Conservation (phyloP, 2,113 vertebrate genomes). For the Felis catus region F.catus_Fca126_mat1.0 CM031416.1:95397501-95398000, state of each 20-base stretch:
- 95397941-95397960: slow-evolving; percentile 50
- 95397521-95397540: slow-evolving; percentile 57
- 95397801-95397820: accelerated
- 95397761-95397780: neutral
- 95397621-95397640: neutral
- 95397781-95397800: accelerated
- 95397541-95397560: slow-evolving; percentile 40
- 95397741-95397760: neutral
- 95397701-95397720: neutral
- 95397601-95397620: neutral
- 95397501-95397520: neutral
- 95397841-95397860: neutral
- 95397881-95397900: neutral
- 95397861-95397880: neutral
- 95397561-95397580: neutral
- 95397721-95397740: slow-evolving; percentile 19
- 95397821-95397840: neutral
- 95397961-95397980: slow-evolving; percentile 29
- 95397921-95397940: slow-evolving; percentile 26
- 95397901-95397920: neutral
- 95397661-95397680: slow-evolving; percentile 20
- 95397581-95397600: neutral
- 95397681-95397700: neutral
- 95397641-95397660: neutral
- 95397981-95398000: slow-evolving; percentile 22